Conservation (phyloP, 2,888 invertebrate species). For the Eupithecia exiguata region DNA sequence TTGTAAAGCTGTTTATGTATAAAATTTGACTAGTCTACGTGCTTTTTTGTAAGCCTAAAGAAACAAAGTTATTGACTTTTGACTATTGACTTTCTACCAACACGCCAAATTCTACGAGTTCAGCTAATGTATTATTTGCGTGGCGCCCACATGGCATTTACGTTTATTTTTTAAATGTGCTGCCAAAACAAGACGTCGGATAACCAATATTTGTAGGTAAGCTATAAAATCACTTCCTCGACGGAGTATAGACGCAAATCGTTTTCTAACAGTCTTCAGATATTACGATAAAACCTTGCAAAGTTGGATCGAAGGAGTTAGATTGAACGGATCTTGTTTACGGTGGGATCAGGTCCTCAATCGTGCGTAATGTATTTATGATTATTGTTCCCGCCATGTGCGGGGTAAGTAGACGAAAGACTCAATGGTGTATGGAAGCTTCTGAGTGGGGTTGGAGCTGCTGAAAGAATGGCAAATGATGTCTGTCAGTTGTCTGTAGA, state of each 20-base stretch:
- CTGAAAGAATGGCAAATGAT: background rate
- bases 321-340: conserved; percentile 70
- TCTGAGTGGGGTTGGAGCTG: background rate
- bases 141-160: background rate
- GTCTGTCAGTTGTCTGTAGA: background rate
- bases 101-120: too few species aligned
- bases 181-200: background rate
- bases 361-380: conserved; percentile 84
- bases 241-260: conserved; percentile 28
- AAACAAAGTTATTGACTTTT: too few species aligned
- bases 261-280: conserved; percentile 32
- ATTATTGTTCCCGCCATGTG: conserved; percentile 73
- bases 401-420: conserved; percentile 53
- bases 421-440: conserved; percentile 40
- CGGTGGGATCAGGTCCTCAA: conserved; percentile 75
- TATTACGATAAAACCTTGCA: conserved; percentile 66
- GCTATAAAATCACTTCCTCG: conserved; percentile 10
- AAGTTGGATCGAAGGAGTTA: conserved; percentile 81
- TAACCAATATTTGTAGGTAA: background rate
- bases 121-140: background rate
- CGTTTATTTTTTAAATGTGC: background rate
- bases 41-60: too few species aligned
- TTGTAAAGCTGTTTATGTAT: too few species aligned
- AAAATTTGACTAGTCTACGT: too few species aligned
- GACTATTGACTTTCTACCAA: too few species aligned